Base-by-base conservation (phyloP, 2,888 invertebrate species). In the Drosophila mercatorum region DNA sequence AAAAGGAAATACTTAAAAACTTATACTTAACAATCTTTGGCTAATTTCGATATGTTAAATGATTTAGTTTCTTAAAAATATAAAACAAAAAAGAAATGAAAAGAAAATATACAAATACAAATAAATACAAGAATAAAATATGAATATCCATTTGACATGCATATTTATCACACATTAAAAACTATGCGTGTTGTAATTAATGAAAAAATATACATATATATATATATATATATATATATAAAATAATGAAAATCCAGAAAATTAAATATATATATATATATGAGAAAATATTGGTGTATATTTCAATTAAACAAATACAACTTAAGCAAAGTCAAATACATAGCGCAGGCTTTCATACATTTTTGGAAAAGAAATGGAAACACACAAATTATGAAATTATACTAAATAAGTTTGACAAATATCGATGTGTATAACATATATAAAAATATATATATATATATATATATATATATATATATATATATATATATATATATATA, bases 281-380 rank as follows among this genome's bases (percentile, higher is more conserved):
- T 68, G 49, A 62, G 11, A 40, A 44, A 56, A 61, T 72, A 67
- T 72, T 65, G 68, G 66, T 78, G 75, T 81, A 81, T 64, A 63
- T 63, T 66, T 72, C 71, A 79, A 79, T 66, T 68, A 62, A 62
- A 47, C 56, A 68, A 66, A 53, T 22, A 57, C 36, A 51, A n/a
- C 12, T 28, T 61, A 70, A 72, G 62, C 68, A 61, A 73, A 75
- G 60, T 53, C 46, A 59, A 70, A 67, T 64, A 78, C 56, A 7
- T 72, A 75, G 88, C 75, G 85, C 72, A 69, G 88, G 89, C 89
- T 89, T 89, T 89, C 89, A 89, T 90, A 84, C 89, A 90, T 89
- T 90, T 89, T 90, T 89, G 89, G 88, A 83, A 81, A 72, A 62
- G 59, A 66, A 74, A 55, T 46, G 44, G 10, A 26, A 57, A 56